These are phyloP conservation scores for Apotomis turbidana DNA, from an alignment of 2,888 invertebrate genomes.

Conservation along the genomic window DNA sequence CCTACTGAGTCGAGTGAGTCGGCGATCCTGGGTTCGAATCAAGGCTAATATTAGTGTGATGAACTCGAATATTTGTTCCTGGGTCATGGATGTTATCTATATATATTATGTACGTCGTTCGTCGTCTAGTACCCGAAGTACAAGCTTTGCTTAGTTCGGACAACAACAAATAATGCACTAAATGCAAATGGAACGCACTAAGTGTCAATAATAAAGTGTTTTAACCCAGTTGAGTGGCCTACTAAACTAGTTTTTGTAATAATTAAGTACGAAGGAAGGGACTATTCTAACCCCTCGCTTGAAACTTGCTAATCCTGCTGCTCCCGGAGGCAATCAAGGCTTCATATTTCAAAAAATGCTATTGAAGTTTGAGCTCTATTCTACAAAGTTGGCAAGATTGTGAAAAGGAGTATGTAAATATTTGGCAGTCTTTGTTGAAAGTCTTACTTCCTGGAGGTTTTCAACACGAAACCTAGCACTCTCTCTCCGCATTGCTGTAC, in stretches of 20 bases:
- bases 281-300: slow-evolving; percentile 16
- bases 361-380: slow-evolving; percentile 9
- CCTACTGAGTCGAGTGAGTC: no score
- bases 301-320: slow-evolving; percentile 13
- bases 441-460: not conserved
- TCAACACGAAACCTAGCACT: not conserved
- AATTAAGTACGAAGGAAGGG: slow-evolving; percentile 11
- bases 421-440: slow-evolving; percentile 2
- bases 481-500: not conserved
- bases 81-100: no score
- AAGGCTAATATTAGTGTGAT: no score
- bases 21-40: no score
- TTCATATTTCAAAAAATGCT: slow-evolving; percentile 16
- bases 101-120: no score
- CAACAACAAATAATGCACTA: no score
- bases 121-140: no score
- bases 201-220: not conserved
- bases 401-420: slow-evolving; percentile 25
- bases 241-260: slow-evolving; percentile 23
- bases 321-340: slow-evolving; percentile 16
- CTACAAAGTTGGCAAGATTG: slow-evolving; percentile 13
- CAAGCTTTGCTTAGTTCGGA: no score
- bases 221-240: slow-evolving; percentile 1
- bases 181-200: not conserved
- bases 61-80: no score